Percentiles rank a stretch among this genome's conserved stretches.
These are phyloP conservation scores for Manis crassicaudata DNA, from an alignment of 2,797 vertebrate species.

Conservation along the genomic window DNA sequence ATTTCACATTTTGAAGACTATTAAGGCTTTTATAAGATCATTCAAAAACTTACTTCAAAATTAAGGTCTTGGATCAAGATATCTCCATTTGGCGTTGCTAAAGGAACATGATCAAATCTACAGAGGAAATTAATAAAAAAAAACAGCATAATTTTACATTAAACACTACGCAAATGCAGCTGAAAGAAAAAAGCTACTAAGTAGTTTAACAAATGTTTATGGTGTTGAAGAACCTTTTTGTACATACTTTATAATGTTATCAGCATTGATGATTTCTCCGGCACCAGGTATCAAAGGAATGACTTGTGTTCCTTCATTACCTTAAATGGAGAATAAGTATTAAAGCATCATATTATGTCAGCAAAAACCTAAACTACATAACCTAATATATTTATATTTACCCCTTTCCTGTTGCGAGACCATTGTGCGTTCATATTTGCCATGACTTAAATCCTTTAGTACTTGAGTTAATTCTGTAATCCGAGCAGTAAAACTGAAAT, in stretches of 20 bases:
- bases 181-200: not conserved
- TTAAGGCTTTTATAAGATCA: slow-evolving; percentile 41
- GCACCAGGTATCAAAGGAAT: slow-evolving; percentile 91
- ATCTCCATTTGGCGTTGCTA: slow-evolving; percentile 98
- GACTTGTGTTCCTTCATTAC: slow-evolving; percentile 83
- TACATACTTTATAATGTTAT: slow-evolving; percentile 96
- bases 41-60: slow-evolving; percentile 91
- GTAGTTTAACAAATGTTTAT: not conserved
- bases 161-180: not conserved
- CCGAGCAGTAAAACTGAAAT: slow-evolving; percentile 93
- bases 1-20: slow-evolving; percentile 28
- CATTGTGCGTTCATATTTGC: slow-evolving; percentile 98
- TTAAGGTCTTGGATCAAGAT: slow-evolving; percentile 94
- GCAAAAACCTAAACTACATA: not conserved
- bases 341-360: slow-evolving; percentile 41
- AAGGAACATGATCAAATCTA: slow-evolving; percentile 96
- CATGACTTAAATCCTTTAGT: slow-evolving; percentile 95
- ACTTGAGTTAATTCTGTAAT: slow-evolving; percentile 98
- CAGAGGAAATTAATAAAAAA: slow-evolving; percentile 62
- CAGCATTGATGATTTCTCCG: slow-evolving; percentile 92
- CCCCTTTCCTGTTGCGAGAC: slow-evolving; percentile 92
- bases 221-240: not conserved
- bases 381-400: slow-evolving; percentile 75
- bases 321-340: slow-evolving; percentile 79
- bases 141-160: slow-evolving; percentile 34